Base-by-base conservation (phyloP, 2,888 invertebrate genomes). In the Panzeria rudis region DNA sequence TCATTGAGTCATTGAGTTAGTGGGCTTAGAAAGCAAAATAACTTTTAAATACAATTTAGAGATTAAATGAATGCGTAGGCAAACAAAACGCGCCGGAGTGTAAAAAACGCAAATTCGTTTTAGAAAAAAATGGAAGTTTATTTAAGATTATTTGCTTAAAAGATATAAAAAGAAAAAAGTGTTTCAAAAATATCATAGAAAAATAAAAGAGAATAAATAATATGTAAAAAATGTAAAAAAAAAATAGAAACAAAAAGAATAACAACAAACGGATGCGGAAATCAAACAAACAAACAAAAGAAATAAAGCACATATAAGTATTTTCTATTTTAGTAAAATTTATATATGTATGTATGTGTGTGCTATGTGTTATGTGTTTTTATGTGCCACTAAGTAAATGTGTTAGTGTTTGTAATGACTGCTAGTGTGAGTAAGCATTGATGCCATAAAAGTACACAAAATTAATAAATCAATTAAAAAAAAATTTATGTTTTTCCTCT, bases 401-500 rank as follows among this genome's bases (percentile, higher is more conserved):
- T 61, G 29, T 56, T 64, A 44, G 32, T 72, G 52, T 44, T 29
- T 62, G 0, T 47, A 23, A 20, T 20, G 7, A 32, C 29, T 50
- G 20, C 38, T 17, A 11, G 61, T 54, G 20, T 35, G 59, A 66
- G 44, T 44, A 68, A 68, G 35, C 66, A n/a, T 77, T 77, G 29
- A 50, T 52, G 41, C 78, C 41, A 61, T 25, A 50, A 69, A 78
- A 61, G 69, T 78, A 69, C 52, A 78, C 69, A 78, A 69, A 50
- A 69, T 61, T 78, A 78, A 75, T 82, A 82, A 82, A 78, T 82
- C 77, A 78, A 78, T 78, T 71, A 76, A 80, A 69, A 71, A 75
- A 59, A 62, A n/a, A n/a, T n/a, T n/a, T 61, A 2, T 71, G 25
- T 13, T 25, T 73, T 17, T 38, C 8, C 50, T 15, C 17, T 9